Percentiles rank a stretch among this genome's conserved stretches.
phyloP scores from a whole-genome alignment of 1,140 invertebrate genomes.

The Melitaea cinxia region DNA sequence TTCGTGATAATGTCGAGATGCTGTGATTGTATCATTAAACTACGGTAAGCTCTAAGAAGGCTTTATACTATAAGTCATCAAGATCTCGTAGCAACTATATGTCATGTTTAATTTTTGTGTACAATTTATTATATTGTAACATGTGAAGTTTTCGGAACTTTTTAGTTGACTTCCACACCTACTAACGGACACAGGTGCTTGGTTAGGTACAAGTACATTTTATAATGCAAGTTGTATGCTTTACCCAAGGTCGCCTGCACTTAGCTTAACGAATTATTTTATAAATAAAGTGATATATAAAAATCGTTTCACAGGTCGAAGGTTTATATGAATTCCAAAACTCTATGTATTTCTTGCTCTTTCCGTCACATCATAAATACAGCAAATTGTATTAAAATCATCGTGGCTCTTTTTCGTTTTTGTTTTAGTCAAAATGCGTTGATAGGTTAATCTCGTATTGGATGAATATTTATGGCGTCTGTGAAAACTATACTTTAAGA shows the following conservation, averaged over 20 bases:
- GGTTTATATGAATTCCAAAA: constrained; percentile 47
- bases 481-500: background rate
- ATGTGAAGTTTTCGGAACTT: background rate
- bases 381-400: background rate
- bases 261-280: constrained; percentile 13
- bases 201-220: constrained; percentile 8
- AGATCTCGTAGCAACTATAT: background rate
- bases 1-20: background rate
- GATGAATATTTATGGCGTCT: background rate
- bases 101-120: background rate
- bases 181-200: constrained; percentile 9
- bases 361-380: background rate
- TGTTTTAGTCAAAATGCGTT: background rate
- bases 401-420: too few species aligned
- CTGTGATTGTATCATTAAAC: background rate
- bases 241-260: constrained; percentile 23
- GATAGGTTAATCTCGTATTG: background rate
- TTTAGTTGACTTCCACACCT: background rate
- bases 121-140: background rate
- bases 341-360: constrained; percentile 14
- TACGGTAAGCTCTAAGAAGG: background rate
- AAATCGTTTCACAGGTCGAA: constrained; percentile 24
- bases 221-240: constrained; percentile 8
- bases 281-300: constrained; percentile 15
- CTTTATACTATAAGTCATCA: background rate